Evolutionary conservation across 1,140 invertebrate species (phyloP).

Genomic region (Drosophila gunungcola): DNA sequence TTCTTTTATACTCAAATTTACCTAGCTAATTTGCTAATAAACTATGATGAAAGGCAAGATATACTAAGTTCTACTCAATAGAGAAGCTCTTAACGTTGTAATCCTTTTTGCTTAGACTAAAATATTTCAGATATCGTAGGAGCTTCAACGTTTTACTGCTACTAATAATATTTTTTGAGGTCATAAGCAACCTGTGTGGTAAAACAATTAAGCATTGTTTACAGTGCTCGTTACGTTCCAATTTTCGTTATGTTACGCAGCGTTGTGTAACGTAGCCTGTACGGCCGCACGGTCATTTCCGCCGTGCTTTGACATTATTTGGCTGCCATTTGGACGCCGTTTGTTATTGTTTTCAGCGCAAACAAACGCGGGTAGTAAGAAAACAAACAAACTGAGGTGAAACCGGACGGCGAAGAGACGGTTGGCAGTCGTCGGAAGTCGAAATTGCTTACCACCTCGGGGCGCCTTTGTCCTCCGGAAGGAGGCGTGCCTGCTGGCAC

Average conservation of each 20-base stretch:
- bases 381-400: conserved; percentile 37
- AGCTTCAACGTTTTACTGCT: no score
- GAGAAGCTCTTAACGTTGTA: no score
- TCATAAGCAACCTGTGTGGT: background rate
- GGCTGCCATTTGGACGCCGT: conserved; percentile 56
- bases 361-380: conserved; percentile 54
- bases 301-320: conserved; percentile 62
- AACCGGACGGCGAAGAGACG: conserved; percentile 8
- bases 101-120: no score
- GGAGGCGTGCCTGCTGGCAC: conserved; percentile 38
- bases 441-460: conserved; percentile 41
- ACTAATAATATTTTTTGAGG: no score
- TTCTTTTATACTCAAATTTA: no score
- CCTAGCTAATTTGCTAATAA: no score
- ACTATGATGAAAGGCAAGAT: no score
- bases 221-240: conserved; percentile 8
- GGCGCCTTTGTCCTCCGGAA: conserved; percentile 22
- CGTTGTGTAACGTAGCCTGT: conserved; percentile 31
- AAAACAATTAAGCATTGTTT: background rate
- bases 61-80: no score
- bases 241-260: conserved; percentile 26
- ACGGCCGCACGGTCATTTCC: conserved; percentile 46
- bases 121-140: no score
- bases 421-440: conserved; percentile 50
- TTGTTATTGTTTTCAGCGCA: conserved; percentile 61